A percentile compares a stretch with the other conserved stretches of the same genome.
Conservation (phyloP, 2,888 invertebrate species). For the Teleogryllus oceanicus region DNA sequence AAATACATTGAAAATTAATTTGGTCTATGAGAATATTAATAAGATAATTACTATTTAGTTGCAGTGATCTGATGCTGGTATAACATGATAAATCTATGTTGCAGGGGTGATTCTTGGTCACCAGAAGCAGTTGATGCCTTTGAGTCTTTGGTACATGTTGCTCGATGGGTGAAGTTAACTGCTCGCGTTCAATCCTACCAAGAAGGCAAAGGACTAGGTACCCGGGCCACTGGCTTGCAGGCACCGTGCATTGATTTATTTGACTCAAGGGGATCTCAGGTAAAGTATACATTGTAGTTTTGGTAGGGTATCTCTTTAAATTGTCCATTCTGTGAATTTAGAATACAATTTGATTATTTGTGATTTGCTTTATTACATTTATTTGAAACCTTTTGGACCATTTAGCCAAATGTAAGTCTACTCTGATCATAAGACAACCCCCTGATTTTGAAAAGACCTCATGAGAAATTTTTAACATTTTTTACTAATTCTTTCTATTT, state of each 20-base stretch:
- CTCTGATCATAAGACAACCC: no score
- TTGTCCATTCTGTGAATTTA: no score
- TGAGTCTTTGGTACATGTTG: slow-evolving; percentile 68
- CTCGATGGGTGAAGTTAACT: slow-evolving; percentile 75
- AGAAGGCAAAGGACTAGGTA: slow-evolving; percentile 39
- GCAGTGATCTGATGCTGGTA: slow-evolving; percentile 41
- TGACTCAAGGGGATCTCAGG: slow-evolving; percentile 61
- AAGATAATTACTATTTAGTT: slow-evolving; percentile 45
- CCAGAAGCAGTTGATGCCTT: slow-evolving; percentile 62
- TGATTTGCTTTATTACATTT: no score
- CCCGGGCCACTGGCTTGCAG: slow-evolving; percentile 59
- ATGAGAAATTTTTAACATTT: no score
- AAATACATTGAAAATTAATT: no score
- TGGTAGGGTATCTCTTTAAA: not conserved
- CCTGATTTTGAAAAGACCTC: no score
- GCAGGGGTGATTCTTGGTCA: slow-evolving; percentile 57
- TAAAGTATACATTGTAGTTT: slow-evolving; percentile 33
- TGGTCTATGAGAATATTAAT: not conserved
- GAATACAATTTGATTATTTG: no score
- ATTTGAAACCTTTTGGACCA: no score
- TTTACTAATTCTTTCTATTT: no score
- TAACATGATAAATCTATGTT: slow-evolving; percentile 37
- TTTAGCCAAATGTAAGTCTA: no score
- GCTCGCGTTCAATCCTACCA: slow-evolving; percentile 70
- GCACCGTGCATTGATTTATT: slow-evolving; percentile 74